These are phyloP conservation scores for Enteromius treurensis DNA, from an alignment of 2,797 vertebrate genomes.

Conservation along the genomic window DNA sequence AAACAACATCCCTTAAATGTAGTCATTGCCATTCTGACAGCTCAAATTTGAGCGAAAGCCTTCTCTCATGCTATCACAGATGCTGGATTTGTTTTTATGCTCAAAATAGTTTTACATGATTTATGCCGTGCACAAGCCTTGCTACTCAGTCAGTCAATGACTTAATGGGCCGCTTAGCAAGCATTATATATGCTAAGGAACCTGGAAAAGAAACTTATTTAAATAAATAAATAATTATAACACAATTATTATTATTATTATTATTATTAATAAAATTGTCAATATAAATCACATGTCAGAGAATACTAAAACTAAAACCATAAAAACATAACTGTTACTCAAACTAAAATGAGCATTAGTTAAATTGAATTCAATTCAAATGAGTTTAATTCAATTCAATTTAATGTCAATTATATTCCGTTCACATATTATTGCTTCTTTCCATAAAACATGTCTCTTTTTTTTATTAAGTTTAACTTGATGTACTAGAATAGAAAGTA, in stretches of 20 bases:
- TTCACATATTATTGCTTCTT: background rate
- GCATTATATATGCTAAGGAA: background rate
- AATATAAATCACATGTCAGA: background rate
- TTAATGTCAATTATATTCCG: background rate
- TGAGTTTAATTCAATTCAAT: too few species aligned
- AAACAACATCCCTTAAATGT: slow-evolving; percentile 67
- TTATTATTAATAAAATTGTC: background rate
- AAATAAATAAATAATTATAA: background rate
- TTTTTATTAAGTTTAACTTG: background rate
- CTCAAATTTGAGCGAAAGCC: slow-evolving; percentile 30
- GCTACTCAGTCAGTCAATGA: background rate
- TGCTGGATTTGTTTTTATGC: background rate
- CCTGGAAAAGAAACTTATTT: too few species aligned
- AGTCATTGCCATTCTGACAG: slow-evolving; percentile 66
- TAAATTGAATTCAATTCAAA: background rate
- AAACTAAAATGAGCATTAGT: background rate
- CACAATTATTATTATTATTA: background rate
- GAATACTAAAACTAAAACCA: background rate
- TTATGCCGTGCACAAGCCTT: background rate
- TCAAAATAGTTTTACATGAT: slow-evolving; percentile 19
- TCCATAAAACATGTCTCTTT: background rate
- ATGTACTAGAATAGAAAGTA: background rate
- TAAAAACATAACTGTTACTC: background rate
- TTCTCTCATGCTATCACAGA: background rate
- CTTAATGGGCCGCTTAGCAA: background rate